A percentile compares a stretch with the other conserved stretches of the same genome.
phyloP scores from a whole-genome alignment of 2,113 vertebrate genomes.

The Cyprinodon brontotheroides region DNA sequence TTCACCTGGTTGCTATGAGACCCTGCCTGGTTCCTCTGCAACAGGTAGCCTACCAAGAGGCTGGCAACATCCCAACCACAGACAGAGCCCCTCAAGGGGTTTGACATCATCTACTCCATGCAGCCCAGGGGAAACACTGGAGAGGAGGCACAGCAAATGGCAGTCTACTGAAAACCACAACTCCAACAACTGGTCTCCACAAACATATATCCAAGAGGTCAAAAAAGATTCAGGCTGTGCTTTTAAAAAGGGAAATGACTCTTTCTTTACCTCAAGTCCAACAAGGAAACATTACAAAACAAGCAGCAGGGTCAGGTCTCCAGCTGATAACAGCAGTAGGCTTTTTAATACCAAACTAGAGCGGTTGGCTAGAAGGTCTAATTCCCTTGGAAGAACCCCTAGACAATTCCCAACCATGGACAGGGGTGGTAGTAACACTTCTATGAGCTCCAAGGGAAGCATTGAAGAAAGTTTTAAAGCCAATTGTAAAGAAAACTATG shows the following conservation, averaged over 20 bases:
- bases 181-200: constrained; percentile 81
- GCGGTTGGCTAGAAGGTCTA: constrained; percentile 86
- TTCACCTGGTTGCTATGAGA: constrained; percentile 74
- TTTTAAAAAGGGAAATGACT: constrained; percentile 38
- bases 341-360: constrained; percentile 91
- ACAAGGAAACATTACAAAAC: constrained; percentile 38
- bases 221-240: constrained; percentile 32
- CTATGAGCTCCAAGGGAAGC: constrained; percentile 77
- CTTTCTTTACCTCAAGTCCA: constrained; percentile 29
- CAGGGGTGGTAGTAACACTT: constrained; percentile 84
- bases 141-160: constrained; percentile 84
- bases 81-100: constrained; percentile 63
- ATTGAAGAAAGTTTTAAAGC: constrained; percentile 31
- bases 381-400: constrained; percentile 83
- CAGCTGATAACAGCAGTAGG: constrained; percentile 82
- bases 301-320: constrained; percentile 70
- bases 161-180: constrained; percentile 82
- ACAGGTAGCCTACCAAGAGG: constrained; percentile 81
- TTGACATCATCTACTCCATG: constrained; percentile 70
- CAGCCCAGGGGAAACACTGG: constrained; percentile 78
- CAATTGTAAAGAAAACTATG: constrained; percentile 64
- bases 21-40: constrained; percentile 52
- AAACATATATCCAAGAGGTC: constrained; percentile 81
- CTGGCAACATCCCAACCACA: constrained; percentile 71
- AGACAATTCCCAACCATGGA: constrained; percentile 81